Conservation (phyloP, 2,797 vertebrate species). For the Ceryle rudis region DNA sequence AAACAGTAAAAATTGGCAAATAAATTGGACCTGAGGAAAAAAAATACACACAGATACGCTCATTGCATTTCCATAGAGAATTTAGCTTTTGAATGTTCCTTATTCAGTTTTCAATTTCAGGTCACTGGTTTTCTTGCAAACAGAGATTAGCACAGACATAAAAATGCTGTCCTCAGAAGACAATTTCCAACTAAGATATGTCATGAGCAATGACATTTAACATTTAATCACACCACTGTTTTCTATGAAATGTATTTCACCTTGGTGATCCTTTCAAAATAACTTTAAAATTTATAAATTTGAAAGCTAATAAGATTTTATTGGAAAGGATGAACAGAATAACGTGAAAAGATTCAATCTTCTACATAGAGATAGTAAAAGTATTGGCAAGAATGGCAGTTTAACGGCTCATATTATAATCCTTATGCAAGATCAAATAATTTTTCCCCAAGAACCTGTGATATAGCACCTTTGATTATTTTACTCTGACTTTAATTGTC, state of each 20-base stretch:
- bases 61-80: neutral
- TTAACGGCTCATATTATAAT: neutral
- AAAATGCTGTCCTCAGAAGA: neutral
- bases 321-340: neutral
- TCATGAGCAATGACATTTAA: neutral
- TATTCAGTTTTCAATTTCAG: neutral
- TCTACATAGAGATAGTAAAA: neutral
- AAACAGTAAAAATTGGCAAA: neutral
- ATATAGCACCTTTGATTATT: neutral
- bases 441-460: neutral
- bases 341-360: neutral
- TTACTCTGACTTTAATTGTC: neutral
- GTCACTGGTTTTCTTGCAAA: neutral
- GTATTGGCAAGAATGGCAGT: neutral
- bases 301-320: neutral
- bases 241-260: neutral
- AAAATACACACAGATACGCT: neutral
- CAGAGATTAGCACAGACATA: neutral
- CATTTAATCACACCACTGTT: neutral
- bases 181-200: neutral
- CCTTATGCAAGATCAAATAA: neutral
- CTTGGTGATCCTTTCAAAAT: conserved; percentile 7
- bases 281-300: neutral
- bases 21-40: neutral
- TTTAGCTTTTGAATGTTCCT: neutral